Evolutionary conservation across 1,140 invertebrate genomes (phyloP), one percentile per base, ranked within the genome.

Genomic region (Zaprionus nigranus): DNA sequence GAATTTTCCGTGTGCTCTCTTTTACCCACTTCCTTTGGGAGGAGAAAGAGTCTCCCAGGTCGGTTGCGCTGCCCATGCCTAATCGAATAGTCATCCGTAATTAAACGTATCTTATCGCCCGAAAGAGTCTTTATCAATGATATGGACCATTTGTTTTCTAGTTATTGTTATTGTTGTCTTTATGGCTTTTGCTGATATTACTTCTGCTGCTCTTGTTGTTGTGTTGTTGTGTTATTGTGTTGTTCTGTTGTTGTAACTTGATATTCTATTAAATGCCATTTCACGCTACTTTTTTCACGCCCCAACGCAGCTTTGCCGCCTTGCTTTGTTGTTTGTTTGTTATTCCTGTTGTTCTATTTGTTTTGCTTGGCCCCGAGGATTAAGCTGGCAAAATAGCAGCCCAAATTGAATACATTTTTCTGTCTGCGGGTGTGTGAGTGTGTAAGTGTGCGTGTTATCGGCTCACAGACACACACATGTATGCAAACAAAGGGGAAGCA

Each of bases 241-340:
- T 34, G 30, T 49, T 7, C 59, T 87, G 75, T 88, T 87, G 54
- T 82, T 83, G 81, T 83, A 81, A 88, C 40, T 72, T 81, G 69
- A 87, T 87, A 88, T 88, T 83, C 87, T 83, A 83, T 87, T 88
- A 69, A 83, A 88, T 80, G 80, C 73, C 57, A 83, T 88, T 83
- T 87, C 83, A 87, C 83, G 84, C 80, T 83, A 58, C 65, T 76
- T 73, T 83, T 70, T 64, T 75, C 58, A 63, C 75, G 67, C 68
- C 62, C 36, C 28, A 38, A 22, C 60, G 60, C 46, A 34, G 30
- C 30, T 34, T 34, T 56, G 36, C 20, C 40, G 67, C 53, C 53
- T 63, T 51, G 80, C 61, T 61, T 78, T 78, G 75, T 88, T 86
- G 60, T 77, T 74, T 67, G 68, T 38, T 74, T 78, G 26, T 65